These are phyloP conservation scores for Empis stercorea DNA, from an alignment of 2,888 invertebrate species.

Conservation along the genomic window DNA sequence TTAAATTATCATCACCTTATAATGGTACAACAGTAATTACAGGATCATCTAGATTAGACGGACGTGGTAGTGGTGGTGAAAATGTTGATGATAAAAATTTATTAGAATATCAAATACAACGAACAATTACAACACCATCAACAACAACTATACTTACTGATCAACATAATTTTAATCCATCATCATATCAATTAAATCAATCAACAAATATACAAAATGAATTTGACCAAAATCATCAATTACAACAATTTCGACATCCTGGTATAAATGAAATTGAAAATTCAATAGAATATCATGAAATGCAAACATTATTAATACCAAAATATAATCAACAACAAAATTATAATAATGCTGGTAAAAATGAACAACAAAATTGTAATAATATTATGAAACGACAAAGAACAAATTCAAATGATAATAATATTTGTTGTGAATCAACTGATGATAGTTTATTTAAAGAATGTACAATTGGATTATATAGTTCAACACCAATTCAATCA, in stretches of 20 bases:
- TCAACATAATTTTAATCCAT: no score
- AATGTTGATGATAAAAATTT: neutral
- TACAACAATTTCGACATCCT: conserved; percentile 3
- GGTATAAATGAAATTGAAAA: conserved; percentile 5
- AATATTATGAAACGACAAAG: conserved; percentile 7
- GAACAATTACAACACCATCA: no score
- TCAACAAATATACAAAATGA: no score
- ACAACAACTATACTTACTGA: conserved; percentile 29
- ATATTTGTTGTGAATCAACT: neutral
- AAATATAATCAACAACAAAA: conserved; percentile 13
- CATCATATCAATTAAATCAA: no score
- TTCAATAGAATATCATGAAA: conserved; percentile 29
- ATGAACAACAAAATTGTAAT: neutral
- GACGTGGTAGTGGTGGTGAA: conserved; percentile 3
- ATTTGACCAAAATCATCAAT: neutral
- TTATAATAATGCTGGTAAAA: conserved; percentile 1
- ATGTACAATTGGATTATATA: conserved; percentile 24
- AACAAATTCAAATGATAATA: conserved; percentile 6
- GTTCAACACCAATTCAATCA: conserved; percentile 19
- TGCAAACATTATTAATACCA: conserved; percentile 36
- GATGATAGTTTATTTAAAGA: conserved; percentile 1
- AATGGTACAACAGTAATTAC: no score
- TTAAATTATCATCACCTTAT: conserved; percentile 17
- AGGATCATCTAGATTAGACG: no score
- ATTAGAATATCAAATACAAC: no score